Base-by-base conservation (phyloP, 2,113 vertebrate species). In the Mustela lutreola region DNA sequence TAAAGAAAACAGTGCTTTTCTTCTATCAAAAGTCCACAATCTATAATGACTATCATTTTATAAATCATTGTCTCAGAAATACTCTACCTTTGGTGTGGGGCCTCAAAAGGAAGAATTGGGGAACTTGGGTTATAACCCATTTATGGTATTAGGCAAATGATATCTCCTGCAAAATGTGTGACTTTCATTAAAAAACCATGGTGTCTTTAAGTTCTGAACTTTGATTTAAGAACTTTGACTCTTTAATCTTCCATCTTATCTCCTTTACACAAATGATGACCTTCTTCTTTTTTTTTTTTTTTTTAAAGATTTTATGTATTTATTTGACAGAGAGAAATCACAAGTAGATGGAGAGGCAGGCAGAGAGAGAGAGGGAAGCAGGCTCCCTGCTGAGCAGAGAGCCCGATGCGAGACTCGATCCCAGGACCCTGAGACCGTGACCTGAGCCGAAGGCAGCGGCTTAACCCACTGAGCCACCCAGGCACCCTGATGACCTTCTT, bases 161-260 rank as follows among this genome's bases (percentile, higher is more conserved):
- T 24, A 88, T 84, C 81, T 83, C 75, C 53, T 90, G 19, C 24
- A 87, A 84, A 84, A 67, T 63, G 42, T 70, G 48, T 91, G 53
- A 14, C 80, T 90, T 97, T 89, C 81, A 53, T 39, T 75, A 53
- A 93, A 75, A 80, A 83, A 82, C 62, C 36, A 22, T 42, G 19
- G 19, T 70, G 12, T 85, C 45, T 80, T 90, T 78, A 42, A 81
- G 10, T 92, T 92, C 83, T 65, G 42, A 84, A 58, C 82, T 92
- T 96, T 94, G 63, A 82, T 71, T 96, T 86, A 60, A 58, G 16
- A 92, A 88, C 83, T 84, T 75, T 91, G 82, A 89, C 71, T 95
- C 26, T 58, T 63, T 76, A 56, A 81, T 96, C 36, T 70, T 90
- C 75, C 18, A 79, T 65, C 45, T 87, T 91, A 95, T 92, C 75